Evolutionary conservation across 2,113 vertebrate genomes (phyloP), one percentile per base, ranked within the genome.

Genomic region (Balaeniceps rex): DNA sequence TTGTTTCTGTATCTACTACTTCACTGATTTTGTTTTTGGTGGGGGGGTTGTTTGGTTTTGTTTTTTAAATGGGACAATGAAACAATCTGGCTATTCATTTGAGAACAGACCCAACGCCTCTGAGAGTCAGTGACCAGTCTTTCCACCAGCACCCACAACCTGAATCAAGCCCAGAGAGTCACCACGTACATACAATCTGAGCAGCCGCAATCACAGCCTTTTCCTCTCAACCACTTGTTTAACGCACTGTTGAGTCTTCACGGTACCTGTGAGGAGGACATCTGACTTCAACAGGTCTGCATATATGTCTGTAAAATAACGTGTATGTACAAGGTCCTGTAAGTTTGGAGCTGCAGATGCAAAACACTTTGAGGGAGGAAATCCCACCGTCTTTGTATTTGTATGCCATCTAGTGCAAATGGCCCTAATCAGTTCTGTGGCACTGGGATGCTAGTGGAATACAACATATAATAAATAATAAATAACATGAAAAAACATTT

Each of bases 321-420:
- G 8, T 17, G 2, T 34, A 49, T 21, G 9, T 18, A 46, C 11
- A 61, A 47, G 8, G 13, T 14, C 33, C 31, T 1, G 0, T 8
- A 78, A 84, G 5, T 65, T 26, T 52, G 38, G 29, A 88, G 23
- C 14, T 44, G 36, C 10, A 1, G 25, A 54, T 8, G 34, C 49
- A 66, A 76, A 95, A 58, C 0, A 3, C 46, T 86, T 57, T 61
- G 24, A 83, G 17, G 47, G 1, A 14, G 36, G 18, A 88, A 78
- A 74, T 65, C 14, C 10, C 19, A 47, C 24, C 2, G 0, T n/a
- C 34, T 60, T 64, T 1, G 0, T 46, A 72, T 7, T 47, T n/a
- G 22, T 12, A 31, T 28, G 14, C 14, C 47, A 80, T 26, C 46
- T 28, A 69, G 33, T 2, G 1, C 52, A 85, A 88, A 79, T 1